Evolutionary conservation across 2,797 vertebrate genomes (phyloP).

Genomic region (Ctenopoma kingsleyae): DNA sequence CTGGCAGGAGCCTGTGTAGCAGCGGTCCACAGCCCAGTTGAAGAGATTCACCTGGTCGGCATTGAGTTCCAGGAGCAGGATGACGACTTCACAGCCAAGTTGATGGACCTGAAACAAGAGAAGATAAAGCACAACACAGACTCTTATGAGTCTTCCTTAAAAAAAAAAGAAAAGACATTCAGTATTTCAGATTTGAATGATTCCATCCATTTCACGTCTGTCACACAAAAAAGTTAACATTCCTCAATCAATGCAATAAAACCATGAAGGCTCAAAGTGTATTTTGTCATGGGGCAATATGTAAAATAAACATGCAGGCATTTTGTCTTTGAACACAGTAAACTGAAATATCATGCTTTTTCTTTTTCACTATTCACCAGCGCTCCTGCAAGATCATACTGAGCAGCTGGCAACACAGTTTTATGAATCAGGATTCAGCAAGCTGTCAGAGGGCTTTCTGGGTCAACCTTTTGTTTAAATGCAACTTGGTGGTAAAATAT

Average conservation of each 20-base stretch:
- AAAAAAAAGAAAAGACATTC: background rate
- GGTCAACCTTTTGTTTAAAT: constrained; percentile 66
- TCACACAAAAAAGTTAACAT: constrained; percentile 22
- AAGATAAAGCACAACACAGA: constrained; percentile 13
- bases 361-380: constrained; percentile 33
- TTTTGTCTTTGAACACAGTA: constrained; percentile 31
- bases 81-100: constrained; percentile 96
- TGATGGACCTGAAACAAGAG: constrained; percentile 90
- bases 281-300: constrained; percentile 20
- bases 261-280: constrained; percentile 17
- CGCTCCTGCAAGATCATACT: constrained; percentile 27
- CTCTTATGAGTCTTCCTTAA: background rate
- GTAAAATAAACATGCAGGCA: constrained; percentile 30
- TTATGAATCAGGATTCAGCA: constrained; percentile 34
- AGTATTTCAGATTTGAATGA: constrained; percentile 12
- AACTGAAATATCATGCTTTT: constrained; percentile 27
- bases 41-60: constrained; percentile 96
- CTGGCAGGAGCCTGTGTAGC: constrained; percentile 96
- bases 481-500: constrained; percentile 47
- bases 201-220: constrained; percentile 20
- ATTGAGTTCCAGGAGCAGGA: constrained; percentile 95
- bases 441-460: constrained; percentile 49
- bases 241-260: constrained; percentile 14
- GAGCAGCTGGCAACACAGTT: constrained; percentile 42
- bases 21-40: constrained; percentile 98